These are phyloP conservation scores for Gonioctena quinquepunctata DNA, from an alignment of 1,140 invertebrate species.

Conservation along the genomic window DNA sequence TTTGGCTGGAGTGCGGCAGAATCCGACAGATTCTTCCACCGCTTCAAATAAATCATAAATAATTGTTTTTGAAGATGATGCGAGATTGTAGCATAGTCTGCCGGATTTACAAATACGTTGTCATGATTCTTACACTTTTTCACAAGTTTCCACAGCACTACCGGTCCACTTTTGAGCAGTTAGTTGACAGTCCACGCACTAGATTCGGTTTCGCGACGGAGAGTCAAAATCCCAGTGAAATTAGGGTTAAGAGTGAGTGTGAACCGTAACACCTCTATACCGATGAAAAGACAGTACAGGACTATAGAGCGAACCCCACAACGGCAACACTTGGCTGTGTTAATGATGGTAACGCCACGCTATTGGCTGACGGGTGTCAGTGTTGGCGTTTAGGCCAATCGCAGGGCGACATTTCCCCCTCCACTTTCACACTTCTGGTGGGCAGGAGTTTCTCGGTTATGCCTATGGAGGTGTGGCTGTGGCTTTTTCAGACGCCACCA, in stretches of 20 bases:
- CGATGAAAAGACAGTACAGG: constrained; percentile 47
- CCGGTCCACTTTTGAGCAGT: not conserved
- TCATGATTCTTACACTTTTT: constrained; percentile 4
- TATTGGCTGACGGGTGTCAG: constrained; percentile 48
- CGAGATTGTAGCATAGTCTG: not conserved
- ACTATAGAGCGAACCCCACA: constrained; percentile 49
- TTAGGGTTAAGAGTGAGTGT: constrained; percentile 33
- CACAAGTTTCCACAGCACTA: not conserved
- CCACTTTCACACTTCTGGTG: constrained; percentile 52
- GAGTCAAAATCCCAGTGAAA: constrained; percentile 1
- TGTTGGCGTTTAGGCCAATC: constrained; percentile 44
- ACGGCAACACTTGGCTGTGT: constrained; percentile 48
- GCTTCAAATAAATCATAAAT: constrained; percentile 39
- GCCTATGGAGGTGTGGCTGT: constrained; percentile 51
- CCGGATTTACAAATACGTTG: not conserved
- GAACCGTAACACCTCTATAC: constrained; percentile 51
- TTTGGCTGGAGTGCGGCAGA: constrained; percentile 34
- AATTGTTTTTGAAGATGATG: not conserved
- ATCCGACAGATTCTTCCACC: constrained; percentile 28
- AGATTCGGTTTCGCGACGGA: not conserved
- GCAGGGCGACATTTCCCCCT: constrained; percentile 49
- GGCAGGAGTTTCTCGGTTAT: constrained; percentile 52
- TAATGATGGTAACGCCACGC: constrained; percentile 49
- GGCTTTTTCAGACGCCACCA: constrained; percentile 42
- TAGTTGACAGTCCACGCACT: not conserved